Conservation (phyloP, 2,888 invertebrate genomes). For the Bursaphelenchus okinawaensis region DNA sequence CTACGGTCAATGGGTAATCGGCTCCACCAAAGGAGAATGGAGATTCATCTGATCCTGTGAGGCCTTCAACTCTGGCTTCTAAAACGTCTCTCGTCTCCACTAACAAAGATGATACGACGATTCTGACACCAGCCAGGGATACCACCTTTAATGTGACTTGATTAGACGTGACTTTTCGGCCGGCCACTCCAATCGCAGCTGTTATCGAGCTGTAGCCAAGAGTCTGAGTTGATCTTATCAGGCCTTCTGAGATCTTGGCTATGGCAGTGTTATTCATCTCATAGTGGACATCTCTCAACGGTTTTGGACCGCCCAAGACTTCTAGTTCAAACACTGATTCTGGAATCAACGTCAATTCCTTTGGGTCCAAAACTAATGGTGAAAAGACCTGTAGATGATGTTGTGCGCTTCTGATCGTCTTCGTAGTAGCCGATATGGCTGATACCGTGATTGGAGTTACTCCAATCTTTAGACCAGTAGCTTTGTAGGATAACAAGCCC, state of each 20-base stretch:
- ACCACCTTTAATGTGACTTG: conserved; percentile 44
- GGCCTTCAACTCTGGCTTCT: conserved; percentile 29
- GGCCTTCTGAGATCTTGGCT: conserved; percentile 40
- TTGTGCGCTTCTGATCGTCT: conserved; percentile 4
- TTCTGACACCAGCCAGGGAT: conserved; percentile 34
- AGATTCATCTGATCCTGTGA: conserved; percentile 31
- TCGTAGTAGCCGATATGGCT: conserved; percentile 12
- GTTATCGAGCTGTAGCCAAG: conserved; percentile 41
- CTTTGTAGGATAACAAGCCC: conserved; percentile 4
- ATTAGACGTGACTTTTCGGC: conserved; percentile 35
- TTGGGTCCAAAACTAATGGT: conserved; percentile 40
- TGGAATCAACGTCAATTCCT: conserved; percentile 40
- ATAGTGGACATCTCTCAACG: conserved; percentile 38
- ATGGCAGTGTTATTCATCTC: conserved; percentile 34
- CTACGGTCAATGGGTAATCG: conserved; percentile 37
- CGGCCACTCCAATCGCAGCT: conserved; percentile 35
- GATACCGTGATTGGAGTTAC: neutral
- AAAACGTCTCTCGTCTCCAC: conserved; percentile 35
- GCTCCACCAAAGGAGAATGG: conserved; percentile 50
- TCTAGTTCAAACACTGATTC: conserved; percentile 42
- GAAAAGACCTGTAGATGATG: conserved; percentile 36
- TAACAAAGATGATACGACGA: conserved; percentile 28
- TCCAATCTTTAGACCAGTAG: conserved; percentile 12
- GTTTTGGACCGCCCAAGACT: conserved; percentile 44
- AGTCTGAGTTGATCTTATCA: conserved; percentile 34